Evolutionary conservation across 1,140 invertebrate species (phyloP).

Genomic region (Whitmania pigra): DNA sequence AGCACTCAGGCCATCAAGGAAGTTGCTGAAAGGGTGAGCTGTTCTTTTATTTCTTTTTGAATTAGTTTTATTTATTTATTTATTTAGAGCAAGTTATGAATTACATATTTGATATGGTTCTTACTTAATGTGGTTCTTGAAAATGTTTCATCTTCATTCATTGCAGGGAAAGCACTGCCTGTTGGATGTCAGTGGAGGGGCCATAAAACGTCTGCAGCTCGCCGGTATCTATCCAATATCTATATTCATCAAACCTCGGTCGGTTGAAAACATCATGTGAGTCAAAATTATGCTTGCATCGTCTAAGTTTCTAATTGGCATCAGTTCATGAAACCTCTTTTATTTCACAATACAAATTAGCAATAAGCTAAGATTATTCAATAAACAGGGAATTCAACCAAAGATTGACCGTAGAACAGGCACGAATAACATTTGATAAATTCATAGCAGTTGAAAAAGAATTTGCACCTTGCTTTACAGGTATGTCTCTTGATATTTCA

Average conservation of each 20-base stretch:
- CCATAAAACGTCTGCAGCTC: slow-evolving; percentile 86
- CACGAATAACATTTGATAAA: slow-evolving; percentile 85
- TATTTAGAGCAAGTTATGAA: background rate
- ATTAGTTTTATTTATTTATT: background rate
- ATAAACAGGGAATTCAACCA: slow-evolving; percentile 91
- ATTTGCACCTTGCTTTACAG: slow-evolving; percentile 96
- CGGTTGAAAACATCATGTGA: slow-evolving; percentile 81
- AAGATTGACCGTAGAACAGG: slow-evolving; percentile 91
- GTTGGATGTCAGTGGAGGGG: slow-evolving; percentile 91
- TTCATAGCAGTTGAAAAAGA: slow-evolving; percentile 93
- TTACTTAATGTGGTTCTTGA: background rate
- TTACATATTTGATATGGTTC: background rate
- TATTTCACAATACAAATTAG: background rate
- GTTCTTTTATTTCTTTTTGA: background rate
- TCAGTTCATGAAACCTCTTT: background rate
- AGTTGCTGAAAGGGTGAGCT: slow-evolving; percentile 69
- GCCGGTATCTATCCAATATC: slow-evolving; percentile 87
- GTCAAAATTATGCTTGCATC: slow-evolving; percentile 31
- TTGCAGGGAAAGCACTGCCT: slow-evolving; percentile 82
- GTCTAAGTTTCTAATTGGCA: slow-evolving; percentile 7
- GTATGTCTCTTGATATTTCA: slow-evolving; percentile 44
- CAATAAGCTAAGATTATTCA: slow-evolving; percentile 18
- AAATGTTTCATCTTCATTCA: background rate
- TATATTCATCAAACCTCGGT: slow-evolving; percentile 92
- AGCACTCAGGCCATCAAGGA: slow-evolving; percentile 82